These are phyloP conservation scores for Felis catus DNA, from an alignment of 2,113 vertebrate species.

Conservation along the genomic window F.catus_Fca126_mat1.0 CM031419.1:38524001-38524500, in stretches of 20 bases:
- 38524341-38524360: background rate
- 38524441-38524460: background rate
- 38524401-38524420: background rate
- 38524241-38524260: background rate
- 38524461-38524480: background rate
- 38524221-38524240: background rate
- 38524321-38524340: background rate
- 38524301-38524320: background rate
- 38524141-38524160: background rate
- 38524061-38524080: background rate
- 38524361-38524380: background rate
- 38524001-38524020: background rate
- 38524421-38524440: background rate
- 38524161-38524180: background rate
- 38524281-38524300: background rate
- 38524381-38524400: background rate
- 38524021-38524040: background rate
- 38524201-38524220: background rate
- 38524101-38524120: background rate
- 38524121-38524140: background rate
- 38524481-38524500: background rate
- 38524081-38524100: background rate
- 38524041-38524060: background rate
- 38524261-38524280: background rate
- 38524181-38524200: background rate